These are phyloP conservation scores for Lamprologus lemairii DNA, from an alignment of 2,113 vertebrate genomes.

Conservation along the genomic window DNA sequence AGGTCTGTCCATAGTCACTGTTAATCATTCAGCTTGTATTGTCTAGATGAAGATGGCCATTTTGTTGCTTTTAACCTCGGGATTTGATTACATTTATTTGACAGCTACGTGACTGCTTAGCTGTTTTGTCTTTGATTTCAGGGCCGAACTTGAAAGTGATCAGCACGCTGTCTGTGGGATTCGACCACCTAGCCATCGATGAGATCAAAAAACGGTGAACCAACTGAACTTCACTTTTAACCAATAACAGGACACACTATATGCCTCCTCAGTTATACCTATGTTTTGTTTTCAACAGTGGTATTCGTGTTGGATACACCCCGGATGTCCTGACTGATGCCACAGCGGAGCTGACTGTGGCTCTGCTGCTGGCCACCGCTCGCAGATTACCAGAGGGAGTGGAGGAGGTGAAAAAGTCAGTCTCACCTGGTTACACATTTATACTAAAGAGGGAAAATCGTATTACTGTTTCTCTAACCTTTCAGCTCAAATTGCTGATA, in stretches of 20 bases:
- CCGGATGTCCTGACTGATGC: constrained; percentile 68
- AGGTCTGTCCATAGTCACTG: not conserved
- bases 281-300: constrained; percentile 36
- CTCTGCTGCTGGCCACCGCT: constrained; percentile 72
- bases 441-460: not conserved
- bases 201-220: constrained; percentile 70
- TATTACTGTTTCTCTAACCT: not conserved
- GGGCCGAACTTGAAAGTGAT: constrained; percentile 67
- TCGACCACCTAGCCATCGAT: constrained; percentile 43
- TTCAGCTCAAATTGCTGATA: not conserved
- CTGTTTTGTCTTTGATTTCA: constrained; percentile 21
- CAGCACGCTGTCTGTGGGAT: constrained; percentile 71
- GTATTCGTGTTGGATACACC: constrained; percentile 74
- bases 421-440: not conserved
- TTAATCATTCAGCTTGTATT: not conserved
- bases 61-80: not conserved
- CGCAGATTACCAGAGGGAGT: constrained; percentile 71
- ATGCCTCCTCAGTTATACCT: not conserved
- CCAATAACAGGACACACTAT: rapidly evolving
- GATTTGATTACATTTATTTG: not conserved
- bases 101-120: rapidly evolving
- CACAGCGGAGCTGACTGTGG: constrained; percentile 68
- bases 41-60: not conserved
- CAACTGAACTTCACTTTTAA: not conserved
- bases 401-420: constrained; percentile 66